Conservation (phyloP, 2,113 vertebrate genomes). For the Poecilia latipinna region DNA sequence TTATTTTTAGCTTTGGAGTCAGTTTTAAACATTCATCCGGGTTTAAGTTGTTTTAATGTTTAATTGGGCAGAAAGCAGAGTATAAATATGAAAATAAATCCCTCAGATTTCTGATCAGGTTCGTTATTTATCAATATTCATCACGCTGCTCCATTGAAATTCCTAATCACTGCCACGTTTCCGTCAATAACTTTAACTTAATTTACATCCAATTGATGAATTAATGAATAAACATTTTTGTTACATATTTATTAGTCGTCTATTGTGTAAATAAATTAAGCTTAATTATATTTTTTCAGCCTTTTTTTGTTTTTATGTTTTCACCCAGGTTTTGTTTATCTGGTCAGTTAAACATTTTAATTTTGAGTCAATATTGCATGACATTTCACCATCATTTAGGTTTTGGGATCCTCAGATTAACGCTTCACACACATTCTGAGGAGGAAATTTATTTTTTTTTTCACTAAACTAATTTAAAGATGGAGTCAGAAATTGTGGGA, state of each 20-base stretch:
- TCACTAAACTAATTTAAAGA: not conserved
- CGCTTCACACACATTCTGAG: not conserved
- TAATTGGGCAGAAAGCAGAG: not conserved
- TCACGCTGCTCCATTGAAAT: not conserved
- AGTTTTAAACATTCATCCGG: not conserved
- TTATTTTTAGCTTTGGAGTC: not conserved
- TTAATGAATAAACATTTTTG: not conserved
- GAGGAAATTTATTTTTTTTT: not conserved
- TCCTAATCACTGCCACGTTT: not conserved
- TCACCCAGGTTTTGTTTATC: not conserved
- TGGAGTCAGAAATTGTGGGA: not conserved
- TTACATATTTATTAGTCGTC: not conserved
- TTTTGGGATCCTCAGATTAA: not conserved
- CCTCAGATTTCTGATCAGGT: conserved; percentile 2
- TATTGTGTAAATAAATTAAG: not conserved
- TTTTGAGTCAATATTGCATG: not conserved
- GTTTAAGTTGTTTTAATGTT: not conserved
- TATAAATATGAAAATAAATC: not conserved
- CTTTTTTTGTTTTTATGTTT: not conserved
- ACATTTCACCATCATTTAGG: not conserved
- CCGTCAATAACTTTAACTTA: not conserved
- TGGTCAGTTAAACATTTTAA: not conserved
- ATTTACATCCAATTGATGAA: not conserved
- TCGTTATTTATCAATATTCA: conserved; percentile 6
- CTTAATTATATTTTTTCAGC: not conserved